Evolutionary conservation across 2,888 invertebrate species (phyloP).

Genomic region (Cheilosia pagana): DNA sequence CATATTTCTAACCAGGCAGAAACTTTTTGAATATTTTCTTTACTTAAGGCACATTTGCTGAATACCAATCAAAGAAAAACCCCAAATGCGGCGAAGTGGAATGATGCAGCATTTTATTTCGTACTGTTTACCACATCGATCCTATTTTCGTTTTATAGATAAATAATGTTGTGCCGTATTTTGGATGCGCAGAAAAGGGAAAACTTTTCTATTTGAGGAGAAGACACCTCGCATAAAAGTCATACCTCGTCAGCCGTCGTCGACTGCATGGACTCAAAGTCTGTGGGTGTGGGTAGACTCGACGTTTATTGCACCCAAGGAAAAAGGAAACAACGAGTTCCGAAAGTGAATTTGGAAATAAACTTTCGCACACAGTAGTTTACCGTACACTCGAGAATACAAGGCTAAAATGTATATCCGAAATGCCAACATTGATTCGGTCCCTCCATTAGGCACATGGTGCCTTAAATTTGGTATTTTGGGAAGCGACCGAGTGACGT

Average conservation of each 20-base stretch:
- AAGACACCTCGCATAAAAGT: slow-evolving; percentile 21
- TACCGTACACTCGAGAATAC: slow-evolving; percentile 22
- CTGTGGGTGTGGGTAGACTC: neutral
- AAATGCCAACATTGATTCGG: slow-evolving; percentile 37
- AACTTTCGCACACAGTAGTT: slow-evolving; percentile 54
- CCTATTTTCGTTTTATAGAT: neutral
- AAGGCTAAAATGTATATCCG: neutral
- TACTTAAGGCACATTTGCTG: neutral
- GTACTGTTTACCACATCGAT: neutral
- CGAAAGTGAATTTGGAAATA: slow-evolving; percentile 57
- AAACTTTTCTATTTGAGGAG: slow-evolving; percentile 31
- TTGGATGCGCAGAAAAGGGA: neutral
- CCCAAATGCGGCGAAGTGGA: neutral
- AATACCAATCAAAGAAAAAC: neutral
- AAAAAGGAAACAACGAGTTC: slow-evolving; percentile 24
- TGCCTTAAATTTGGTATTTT: neutral
- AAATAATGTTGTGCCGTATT: neutral
- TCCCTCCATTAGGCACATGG: slow-evolving; percentile 28
- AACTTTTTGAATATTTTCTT: neutral
- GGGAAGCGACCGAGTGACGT: too few species aligned
- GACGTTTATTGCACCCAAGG: slow-evolving; percentile 32
- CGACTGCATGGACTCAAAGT: neutral
- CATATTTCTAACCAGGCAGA: slow-evolving; percentile 1
- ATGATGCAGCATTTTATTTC: slow-evolving; percentile 18
- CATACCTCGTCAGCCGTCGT: slow-evolving; percentile 15